Conservation (phyloP, 2,888 invertebrate genomes). For the Drosophila planitibia region DNA sequence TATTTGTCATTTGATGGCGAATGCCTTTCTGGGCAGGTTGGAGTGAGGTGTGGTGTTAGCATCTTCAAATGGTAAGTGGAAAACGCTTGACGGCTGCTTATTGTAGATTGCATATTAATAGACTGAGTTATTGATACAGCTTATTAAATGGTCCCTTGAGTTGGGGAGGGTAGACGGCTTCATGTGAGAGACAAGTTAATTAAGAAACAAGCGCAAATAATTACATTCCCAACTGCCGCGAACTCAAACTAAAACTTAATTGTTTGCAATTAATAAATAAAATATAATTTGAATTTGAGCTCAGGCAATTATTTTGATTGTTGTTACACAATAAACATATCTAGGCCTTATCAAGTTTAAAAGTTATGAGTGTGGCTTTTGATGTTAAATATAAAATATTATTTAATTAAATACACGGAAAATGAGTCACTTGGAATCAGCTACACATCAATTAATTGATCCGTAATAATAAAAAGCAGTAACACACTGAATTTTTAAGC, state of each 20-base stretch:
- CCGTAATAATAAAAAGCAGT: not conserved
- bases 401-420: not conserved
- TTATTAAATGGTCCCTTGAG: constrained; percentile 33
- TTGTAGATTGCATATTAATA: constrained; percentile 42
- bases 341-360: not conserved
- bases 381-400: not conserved
- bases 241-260: constrained; percentile 14
- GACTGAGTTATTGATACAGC: constrained; percentile 50
- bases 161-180: not conserved
- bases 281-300: constrained; percentile 5
- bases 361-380: not conserved
- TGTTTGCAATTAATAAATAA: constrained; percentile 12
- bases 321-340: not conserved
- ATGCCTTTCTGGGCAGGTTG: constrained; percentile 19
- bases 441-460: not conserved
- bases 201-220: constrained; percentile 41
- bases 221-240: constrained; percentile 11
- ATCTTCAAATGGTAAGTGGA: constrained; percentile 8
- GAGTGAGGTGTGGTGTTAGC: not conserved
- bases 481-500: not conserved
- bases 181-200: constrained; percentile 34
- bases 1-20: constrained; percentile 71
- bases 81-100: constrained; percentile 25
- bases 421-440: not conserved
- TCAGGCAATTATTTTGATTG: constrained; percentile 4